Evolutionary conservation across 2,113 vertebrate genomes (phyloP), one percentile per base, ranked within the genome.

Genomic region (Muscicapa adusta): DNA sequence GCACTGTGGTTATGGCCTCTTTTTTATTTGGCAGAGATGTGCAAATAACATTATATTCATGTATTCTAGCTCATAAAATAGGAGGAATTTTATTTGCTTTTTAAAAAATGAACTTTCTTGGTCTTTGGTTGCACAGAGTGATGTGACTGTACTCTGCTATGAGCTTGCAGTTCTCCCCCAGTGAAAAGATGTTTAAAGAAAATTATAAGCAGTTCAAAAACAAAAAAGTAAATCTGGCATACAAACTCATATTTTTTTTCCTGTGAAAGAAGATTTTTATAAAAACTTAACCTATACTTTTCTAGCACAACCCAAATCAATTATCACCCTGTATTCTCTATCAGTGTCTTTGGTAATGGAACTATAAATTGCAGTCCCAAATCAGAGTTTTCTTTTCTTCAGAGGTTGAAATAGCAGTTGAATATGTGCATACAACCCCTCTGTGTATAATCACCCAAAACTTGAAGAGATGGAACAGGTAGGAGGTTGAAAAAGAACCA

Each of bases 291-390:
- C 26, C 7, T 54, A 23, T n/a, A 54, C 73, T 43, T 72, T 51
- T 63, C 67, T 67, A 75, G 53, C 29, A 54, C 34, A 66, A 11
- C 67, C 8, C 13, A 7, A 74, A 53, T 62, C 36, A 43, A 5
- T 31, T 42, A 12, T 23, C 18, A 24, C 9, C 23, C 23, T 31
- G 14, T 73, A 22, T 66, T 89, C 40, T 77, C 43, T 73, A 5
- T 63, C 22, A 75, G 66, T 89, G 88, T 54, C 66, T 93, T 91
- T 78, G 57, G 31, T 85, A 72, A 87, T 81, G 33, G 17, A 36
- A 47, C 31, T 66, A 28, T 53, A 67, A 75, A 87, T 68, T 89
- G 24, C 34, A 67, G 45, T 42, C 66, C 40, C 0, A 0, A 19
- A 50, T 82, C n/a, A 34, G 48, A 54, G 36, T 25, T 94, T 40